phyloP scores from a whole-genome alignment of 2,888 invertebrate species.

The Celastrina argiolus region DNA sequence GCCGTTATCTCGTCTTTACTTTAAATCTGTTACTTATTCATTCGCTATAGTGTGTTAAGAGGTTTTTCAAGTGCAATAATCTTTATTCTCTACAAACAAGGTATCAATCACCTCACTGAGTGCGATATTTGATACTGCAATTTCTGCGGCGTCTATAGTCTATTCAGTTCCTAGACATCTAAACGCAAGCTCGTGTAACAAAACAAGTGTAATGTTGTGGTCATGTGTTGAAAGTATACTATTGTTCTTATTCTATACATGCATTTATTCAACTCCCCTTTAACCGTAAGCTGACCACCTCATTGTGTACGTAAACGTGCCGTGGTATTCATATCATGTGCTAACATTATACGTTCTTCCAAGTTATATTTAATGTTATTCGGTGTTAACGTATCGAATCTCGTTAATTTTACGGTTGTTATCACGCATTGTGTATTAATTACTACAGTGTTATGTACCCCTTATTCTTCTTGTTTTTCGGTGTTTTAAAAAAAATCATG shows the following conservation, averaged over 20 bases:
- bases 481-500: background rate
- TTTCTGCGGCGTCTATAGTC: background rate
- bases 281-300: background rate
- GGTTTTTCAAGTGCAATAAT: background rate
- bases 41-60: background rate
- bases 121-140: constrained; percentile 2
- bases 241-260: constrained; percentile 9
- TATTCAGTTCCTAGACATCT: background rate
- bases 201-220: constrained; percentile 9
- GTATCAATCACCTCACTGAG: background rate
- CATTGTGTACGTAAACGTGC: background rate
- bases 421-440: constrained; percentile 1
- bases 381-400: background rate
- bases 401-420: background rate
- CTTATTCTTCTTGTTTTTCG: background rate
- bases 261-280: background rate
- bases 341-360: background rate
- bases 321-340: background rate
- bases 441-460: background rate
- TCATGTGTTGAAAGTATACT: constrained; percentile 10
- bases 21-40: background rate
- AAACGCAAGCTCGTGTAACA: constrained; percentile 7
- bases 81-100: background rate
- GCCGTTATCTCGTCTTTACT: background rate
- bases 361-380: constrained; percentile 7